Conservation (phyloP, 2,113 vertebrate genomes). For the Ornithorhynchus anatinus region DNA sequence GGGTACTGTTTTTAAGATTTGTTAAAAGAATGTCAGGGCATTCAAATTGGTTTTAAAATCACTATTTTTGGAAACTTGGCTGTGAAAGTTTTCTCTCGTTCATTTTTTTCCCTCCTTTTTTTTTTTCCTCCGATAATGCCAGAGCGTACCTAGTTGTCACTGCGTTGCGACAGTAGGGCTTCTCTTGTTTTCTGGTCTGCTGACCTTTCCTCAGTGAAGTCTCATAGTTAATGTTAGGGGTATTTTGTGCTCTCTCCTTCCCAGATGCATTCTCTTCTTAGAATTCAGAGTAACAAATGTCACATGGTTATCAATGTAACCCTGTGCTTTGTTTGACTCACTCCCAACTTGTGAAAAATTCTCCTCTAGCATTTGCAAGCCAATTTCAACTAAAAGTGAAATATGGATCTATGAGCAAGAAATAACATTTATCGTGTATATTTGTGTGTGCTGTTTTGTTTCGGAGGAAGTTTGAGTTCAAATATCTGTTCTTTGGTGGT, state of each 20-base stretch:
- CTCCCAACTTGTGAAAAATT: slow-evolving; percentile 28
- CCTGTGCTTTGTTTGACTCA: slow-evolving; percentile 38
- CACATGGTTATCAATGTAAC: neutral
- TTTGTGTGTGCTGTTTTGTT: slow-evolving; percentile 6
- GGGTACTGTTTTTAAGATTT: slow-evolving; percentile 45
- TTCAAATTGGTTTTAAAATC: slow-evolving; percentile 29
- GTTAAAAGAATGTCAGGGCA: slow-evolving; percentile 35
- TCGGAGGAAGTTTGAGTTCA: slow-evolving; percentile 12
- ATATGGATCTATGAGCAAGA: neutral
- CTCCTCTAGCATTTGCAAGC: slow-evolving; percentile 7
- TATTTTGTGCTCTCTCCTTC: neutral
- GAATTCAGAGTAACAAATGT: slow-evolving; percentile 40
- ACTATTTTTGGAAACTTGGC: slow-evolving; percentile 31
- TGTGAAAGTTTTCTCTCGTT: slow-evolving; percentile 4
- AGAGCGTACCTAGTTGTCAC: neutral
- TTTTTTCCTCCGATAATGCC: neutral
- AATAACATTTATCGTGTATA: neutral
- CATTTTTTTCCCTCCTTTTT: slow-evolving; percentile 12
- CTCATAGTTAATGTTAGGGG: slow-evolving; percentile 13
- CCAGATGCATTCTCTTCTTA: slow-evolving; percentile 15
- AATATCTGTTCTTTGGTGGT: too few relatives aligned
- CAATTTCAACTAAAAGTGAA: slow-evolving; percentile 13
- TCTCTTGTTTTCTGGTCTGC: neutral
- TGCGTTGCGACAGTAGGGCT: neutral
- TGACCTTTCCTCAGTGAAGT: neutral